Evolutionary conservation across 2,113 vertebrate genomes (phyloP).

Genomic region (Pagrus major): DNA sequence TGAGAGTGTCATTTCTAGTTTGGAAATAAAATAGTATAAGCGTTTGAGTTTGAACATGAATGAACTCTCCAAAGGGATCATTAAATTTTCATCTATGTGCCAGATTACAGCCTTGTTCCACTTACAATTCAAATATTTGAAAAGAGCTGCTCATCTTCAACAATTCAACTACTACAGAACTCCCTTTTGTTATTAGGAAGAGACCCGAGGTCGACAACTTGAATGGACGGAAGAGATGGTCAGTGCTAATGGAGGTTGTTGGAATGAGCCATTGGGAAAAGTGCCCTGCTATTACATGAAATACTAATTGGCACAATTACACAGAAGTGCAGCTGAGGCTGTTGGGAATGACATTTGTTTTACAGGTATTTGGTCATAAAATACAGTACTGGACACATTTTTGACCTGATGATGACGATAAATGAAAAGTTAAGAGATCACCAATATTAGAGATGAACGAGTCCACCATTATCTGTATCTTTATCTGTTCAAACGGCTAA

Average conservation of each 20-base stretch:
- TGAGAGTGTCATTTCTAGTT: not conserved
- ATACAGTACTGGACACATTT: not conserved
- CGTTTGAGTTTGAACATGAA: slow-evolving; percentile 2
- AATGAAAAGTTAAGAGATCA: not conserved
- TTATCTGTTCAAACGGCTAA: too few species aligned
- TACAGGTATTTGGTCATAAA: not conserved
- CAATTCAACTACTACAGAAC: not conserved
- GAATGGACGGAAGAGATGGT: not conserved
- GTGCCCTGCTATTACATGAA: not conserved
- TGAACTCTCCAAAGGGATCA: slow-evolving; percentile 10
- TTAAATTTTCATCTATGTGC: slow-evolving; percentile 7
- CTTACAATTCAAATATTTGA: slow-evolving; percentile 6
- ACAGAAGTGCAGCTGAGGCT: not conserved
- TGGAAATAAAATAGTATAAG: slow-evolving; percentile 15
- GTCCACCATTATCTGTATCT: too few species aligned
- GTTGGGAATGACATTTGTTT: not conserved
- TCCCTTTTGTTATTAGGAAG: not conserved
- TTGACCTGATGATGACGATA: not conserved
- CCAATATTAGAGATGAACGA: too few species aligned
- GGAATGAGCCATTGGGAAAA: slow-evolving; percentile 3
- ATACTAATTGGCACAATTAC: not conserved
- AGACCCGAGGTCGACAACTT: not conserved
- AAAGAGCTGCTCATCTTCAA: not conserved
- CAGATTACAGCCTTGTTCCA: slow-evolving; percentile 16
- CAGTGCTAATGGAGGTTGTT: not conserved